phyloP scores from a whole-genome alignment of 2,797 vertebrate genomes.

The Sebastes trivittatus region DNA sequence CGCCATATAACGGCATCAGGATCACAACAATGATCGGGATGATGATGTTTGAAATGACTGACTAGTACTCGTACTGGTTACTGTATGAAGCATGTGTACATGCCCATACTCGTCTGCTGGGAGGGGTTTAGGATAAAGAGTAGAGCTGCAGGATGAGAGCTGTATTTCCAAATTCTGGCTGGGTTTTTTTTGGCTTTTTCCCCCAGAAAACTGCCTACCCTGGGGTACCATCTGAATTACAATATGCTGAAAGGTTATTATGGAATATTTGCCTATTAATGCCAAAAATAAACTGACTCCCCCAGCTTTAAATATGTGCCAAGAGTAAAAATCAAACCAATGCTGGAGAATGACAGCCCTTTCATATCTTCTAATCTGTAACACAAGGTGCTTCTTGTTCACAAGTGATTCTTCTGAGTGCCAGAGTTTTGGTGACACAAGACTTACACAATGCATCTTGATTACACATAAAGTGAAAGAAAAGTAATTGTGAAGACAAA shows the following conservation, averaged over 20 bases:
- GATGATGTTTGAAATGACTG: too few species aligned
- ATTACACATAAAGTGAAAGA: constrained; percentile 48
- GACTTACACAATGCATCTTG: constrained; percentile 57
- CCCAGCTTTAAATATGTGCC: not conserved
- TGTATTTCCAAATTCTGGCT: not conserved
- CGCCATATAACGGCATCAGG: too few species aligned
- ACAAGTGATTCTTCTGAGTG: constrained; percentile 31
- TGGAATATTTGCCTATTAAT: not conserved
- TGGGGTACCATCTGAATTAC: too few species aligned
- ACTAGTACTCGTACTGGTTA: too few species aligned
- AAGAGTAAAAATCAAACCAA: constrained; percentile 1
- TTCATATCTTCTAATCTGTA: not conserved
- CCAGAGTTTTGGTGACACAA: constrained; percentile 31
- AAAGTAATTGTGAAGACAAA: constrained; percentile 37
- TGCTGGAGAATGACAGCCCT: constrained; percentile 1
- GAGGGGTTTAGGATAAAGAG: not conserved
- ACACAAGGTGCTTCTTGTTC: constrained; percentile 25
- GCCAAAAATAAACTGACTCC: not conserved
- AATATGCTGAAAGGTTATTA: not conserved
- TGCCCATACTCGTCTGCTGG: not conserved
- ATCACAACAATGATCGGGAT: too few species aligned
- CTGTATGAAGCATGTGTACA: too few species aligned
- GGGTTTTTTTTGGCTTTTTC: not conserved
- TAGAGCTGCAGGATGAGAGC: not conserved
- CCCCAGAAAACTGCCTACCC: not conserved